Conservation (phyloP, 2,888 invertebrate species). For the Limnephilus rhombicus region DNA sequence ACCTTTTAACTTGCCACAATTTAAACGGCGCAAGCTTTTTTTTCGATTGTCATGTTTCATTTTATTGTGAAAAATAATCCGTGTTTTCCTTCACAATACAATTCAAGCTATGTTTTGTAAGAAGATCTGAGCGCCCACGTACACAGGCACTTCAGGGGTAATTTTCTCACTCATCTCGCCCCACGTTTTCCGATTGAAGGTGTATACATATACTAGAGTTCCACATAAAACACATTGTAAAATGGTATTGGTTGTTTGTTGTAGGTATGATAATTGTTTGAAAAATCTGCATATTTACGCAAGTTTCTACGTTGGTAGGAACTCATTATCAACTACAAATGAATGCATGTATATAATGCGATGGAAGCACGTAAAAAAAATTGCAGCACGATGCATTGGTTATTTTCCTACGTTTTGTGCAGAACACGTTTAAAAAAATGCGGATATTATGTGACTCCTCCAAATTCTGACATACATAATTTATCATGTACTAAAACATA, state of each 20-base stretch:
- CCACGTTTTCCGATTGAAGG: background rate
- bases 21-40: background rate
- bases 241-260: background rate
- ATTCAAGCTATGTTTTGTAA: background rate
- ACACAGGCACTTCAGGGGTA: background rate
- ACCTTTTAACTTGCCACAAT: background rate
- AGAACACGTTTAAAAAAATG: background rate
- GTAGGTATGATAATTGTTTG: background rate
- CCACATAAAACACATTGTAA: no score
- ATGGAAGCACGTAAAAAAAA: background rate
- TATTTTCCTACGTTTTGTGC: background rate
- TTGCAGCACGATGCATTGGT: background rate
- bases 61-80: background rate
- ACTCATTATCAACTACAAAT: background rate
- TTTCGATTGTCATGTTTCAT: no score
- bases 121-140: background rate
- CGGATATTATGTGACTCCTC: background rate
- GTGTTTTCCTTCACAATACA: background rate
- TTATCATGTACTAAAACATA: background rate
- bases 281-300: background rate
- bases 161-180: background rate
- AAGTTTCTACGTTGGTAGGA: background rate
- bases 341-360: background rate
- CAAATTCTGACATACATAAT: background rate
- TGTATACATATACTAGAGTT: no score